Conservation (phyloP, 2,888 invertebrate genomes). For the Nemoura dubitans region DNA sequence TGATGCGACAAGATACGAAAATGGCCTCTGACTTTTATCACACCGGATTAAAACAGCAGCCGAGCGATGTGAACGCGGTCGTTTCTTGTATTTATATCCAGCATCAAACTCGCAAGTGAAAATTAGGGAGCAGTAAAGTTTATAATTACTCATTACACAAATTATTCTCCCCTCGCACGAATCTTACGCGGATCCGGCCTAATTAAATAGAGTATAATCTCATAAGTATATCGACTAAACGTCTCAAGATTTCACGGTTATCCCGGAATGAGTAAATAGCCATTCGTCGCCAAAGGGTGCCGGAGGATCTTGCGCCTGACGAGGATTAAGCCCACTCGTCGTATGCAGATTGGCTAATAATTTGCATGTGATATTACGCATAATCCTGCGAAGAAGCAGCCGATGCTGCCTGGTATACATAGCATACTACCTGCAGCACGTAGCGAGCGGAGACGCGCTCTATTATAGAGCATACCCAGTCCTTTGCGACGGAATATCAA, state of each 20-base stretch:
- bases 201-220: not conserved
- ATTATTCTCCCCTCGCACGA: not conserved
- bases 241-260: constrained; percentile 12
- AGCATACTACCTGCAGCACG: not conserved
- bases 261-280: not conserved
- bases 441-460: not conserved
- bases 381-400: not conserved
- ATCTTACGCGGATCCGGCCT: not conserved
- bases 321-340: not conserved
- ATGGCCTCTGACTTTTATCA: not conserved
- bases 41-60: not conserved
- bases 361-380: not conserved
- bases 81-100: not conserved
- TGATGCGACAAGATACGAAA: not conserved
- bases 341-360: not conserved
- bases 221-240: constrained; percentile 5
- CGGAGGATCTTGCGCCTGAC: not conserved
- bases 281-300: not conserved
- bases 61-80: not conserved
- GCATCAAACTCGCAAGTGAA: not conserved
- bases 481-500: not conserved
- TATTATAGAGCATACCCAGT: not conserved
- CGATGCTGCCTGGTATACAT: no score
- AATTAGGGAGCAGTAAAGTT: not conserved
- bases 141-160: not conserved